Evolutionary conservation across 2,888 invertebrate genomes (phyloP).

Genomic region (Stramonita haemastoma): DNA sequence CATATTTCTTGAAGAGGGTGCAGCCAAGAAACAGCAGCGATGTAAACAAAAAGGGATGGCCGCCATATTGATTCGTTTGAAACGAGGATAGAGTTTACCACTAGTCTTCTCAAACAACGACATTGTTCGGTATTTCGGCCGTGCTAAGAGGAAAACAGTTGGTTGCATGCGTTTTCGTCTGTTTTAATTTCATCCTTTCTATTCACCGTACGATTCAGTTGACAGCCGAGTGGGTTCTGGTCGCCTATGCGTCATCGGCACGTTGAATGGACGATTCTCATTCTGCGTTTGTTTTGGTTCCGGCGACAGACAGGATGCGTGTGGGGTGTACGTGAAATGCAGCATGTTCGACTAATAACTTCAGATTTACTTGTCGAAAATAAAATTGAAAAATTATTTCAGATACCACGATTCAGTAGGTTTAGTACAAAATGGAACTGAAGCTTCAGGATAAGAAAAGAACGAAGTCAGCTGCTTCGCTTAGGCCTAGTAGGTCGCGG

Average conservation of each 20-base stretch:
- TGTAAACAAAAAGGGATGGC: constrained; percentile 75
- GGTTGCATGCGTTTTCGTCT: background rate
- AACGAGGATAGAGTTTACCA: background rate
- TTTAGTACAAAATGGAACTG: background rate
- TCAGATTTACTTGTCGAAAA: background rate
- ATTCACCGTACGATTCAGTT: background rate
- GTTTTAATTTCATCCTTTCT: background rate
- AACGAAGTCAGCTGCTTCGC: constrained; percentile 25
- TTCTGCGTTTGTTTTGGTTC: constrained; percentile 42
- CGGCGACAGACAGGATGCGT: background rate
- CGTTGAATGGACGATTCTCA: constrained; percentile 15
- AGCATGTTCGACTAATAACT: background rate
- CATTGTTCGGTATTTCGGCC: background rate
- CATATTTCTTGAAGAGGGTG: constrained; percentile 30
- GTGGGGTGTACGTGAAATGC: constrained; percentile 9
- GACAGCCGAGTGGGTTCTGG: background rate
- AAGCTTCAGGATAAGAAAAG: background rate
- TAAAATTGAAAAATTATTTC: background rate
- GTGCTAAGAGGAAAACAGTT: too few species aligned
- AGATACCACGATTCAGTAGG: too few species aligned
- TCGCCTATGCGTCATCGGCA: constrained; percentile 24
- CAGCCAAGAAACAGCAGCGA: constrained; percentile 63
- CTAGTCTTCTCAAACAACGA: background rate
- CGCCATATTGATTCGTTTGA: constrained; percentile 63
- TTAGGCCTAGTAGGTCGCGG: constrained; percentile 15